These are phyloP conservation scores for Sialis lutaria DNA, from an alignment of 2,888 invertebrate genomes.

Conservation along the genomic window DNA sequence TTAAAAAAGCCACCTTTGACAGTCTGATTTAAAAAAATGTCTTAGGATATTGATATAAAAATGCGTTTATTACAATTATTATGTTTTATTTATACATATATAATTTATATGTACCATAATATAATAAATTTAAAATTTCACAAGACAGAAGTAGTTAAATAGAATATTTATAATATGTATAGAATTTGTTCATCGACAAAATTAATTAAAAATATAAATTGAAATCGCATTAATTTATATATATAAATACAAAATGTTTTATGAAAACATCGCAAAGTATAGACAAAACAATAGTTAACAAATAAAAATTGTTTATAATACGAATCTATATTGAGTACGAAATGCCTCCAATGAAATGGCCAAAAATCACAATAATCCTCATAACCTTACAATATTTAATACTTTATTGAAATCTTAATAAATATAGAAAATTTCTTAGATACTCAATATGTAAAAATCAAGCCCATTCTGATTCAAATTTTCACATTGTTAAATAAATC, in stretches of 20 bases:
- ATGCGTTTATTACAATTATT: conserved; percentile 20
- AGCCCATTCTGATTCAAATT: no score
- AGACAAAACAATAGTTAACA: conserved; percentile 2
- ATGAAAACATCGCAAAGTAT: neutral
- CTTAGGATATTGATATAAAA: neutral
- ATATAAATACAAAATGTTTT: neutral
- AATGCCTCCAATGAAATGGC: conserved; percentile 1
- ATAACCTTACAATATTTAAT: neutral
- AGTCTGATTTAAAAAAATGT: no score
- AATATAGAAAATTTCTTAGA: no score
- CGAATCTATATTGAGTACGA: conserved; percentile 1
- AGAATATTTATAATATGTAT: conserved; percentile 4
- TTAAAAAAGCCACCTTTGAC: no score
- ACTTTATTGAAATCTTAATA: no score
- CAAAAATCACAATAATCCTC: neutral
- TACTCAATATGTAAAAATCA: no score
- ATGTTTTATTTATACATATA: conserved; percentile 29
- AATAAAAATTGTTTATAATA: conserved; percentile 4
- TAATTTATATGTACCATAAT: conserved; percentile 25
- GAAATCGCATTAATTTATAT: neutral
- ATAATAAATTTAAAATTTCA: conserved; percentile 26
- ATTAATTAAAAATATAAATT: neutral
- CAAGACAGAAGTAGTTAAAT: conserved; percentile 24
- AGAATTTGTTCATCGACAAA: conserved; percentile 1
- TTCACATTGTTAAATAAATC: no score